Evolutionary conservation across 1,140 invertebrate species (phyloP), one percentile per base, ranked within the genome.

Genomic region (Notospermus geniculatus): DNA sequence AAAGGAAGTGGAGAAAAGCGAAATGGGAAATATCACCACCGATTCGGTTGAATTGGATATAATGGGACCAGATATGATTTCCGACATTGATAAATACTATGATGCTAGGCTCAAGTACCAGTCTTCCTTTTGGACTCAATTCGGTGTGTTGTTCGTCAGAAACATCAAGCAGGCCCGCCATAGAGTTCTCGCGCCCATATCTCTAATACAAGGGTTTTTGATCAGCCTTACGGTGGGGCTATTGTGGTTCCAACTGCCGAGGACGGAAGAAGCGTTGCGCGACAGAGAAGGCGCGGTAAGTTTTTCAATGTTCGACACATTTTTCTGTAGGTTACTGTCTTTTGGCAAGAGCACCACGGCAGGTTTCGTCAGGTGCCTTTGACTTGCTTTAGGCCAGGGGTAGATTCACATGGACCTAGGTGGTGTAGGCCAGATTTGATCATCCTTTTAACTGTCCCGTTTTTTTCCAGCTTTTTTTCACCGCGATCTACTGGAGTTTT

Each of bases 401-500:
- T n/a, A n/a, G n/a, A n/a, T n/a, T n/a, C n/a, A n/a, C n/a, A n/a
- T n/a, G n/a, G n/a, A n/a, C n/a, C n/a, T n/a, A n/a, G n/a, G n/a
- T n/a, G n/a, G n/a, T n/a, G n/a, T n/a, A n/a, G n/a, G n/a, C n/a
- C n/a, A n/a, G n/a, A n/a, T 36, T 36, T 4, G 32, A 15, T 15
- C 4, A 15, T 36, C 32, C 32, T 36, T 7, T 15, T 7, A 7
- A 4, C 4, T 36, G 15, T 36, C 32, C 4, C 15, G 32, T 53
- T 41, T 54, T 59, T 29, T 71, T 76, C 29, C 63, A 80, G 75
- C 90, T 91, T 87, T 92, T 92, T 74, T 92, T 91, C 81, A 90
- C 89, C 23, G 89, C 89, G 27, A 91, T 88, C 27, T 92, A 92
- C 72, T 92, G 90, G 90, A 92, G 91, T 88, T 83, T 92, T 29